Evolutionary conservation across 2,888 invertebrate species (phyloP).

Genomic region (Margaritifera margaritifera): DNA sequence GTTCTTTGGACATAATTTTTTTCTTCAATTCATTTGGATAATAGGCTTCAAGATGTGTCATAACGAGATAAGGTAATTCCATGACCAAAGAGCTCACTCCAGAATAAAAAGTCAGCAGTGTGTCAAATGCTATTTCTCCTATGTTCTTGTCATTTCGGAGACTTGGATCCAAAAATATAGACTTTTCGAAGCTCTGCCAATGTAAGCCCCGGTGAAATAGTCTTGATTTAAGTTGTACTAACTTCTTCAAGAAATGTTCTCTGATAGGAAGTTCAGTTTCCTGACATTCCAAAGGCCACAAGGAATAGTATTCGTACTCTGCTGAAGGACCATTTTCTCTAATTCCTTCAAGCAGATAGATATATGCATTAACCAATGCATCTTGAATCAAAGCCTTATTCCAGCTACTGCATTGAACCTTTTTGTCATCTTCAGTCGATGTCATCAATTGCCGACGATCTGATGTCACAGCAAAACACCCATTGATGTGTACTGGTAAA

Average conservation of each 20-base stretch:
- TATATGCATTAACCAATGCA: conserved; percentile 20
- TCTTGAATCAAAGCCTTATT: conserved; percentile 25
- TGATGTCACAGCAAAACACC: conserved; percentile 58
- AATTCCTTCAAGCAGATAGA: conserved; percentile 15
- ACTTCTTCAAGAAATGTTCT: conserved; percentile 8
- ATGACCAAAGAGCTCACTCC: not conserved
- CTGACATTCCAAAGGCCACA: conserved; percentile 9
- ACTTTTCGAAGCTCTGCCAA: conserved; percentile 2
- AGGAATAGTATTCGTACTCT: conserved; percentile 9
- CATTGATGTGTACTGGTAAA: conserved; percentile 65
- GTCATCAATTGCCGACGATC: conserved; percentile 52
- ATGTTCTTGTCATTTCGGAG: conserved; percentile 5
- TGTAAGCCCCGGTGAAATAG: conserved; percentile 8
- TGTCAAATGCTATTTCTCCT: conserved; percentile 7
- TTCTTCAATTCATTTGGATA: not conserved
- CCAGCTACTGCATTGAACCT: conserved; percentile 15
- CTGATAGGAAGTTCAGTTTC: conserved; percentile 2
- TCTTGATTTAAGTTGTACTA: not conserved
- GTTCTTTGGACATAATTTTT: conserved; percentile 5
- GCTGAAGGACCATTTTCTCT: not conserved
- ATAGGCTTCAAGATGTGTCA: not conserved
- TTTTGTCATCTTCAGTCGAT: conserved; percentile 56
- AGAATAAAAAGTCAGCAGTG: conserved; percentile 6
- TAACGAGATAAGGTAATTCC: no score
- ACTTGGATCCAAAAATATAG: conserved; percentile 13